A percentile compares a stretch with the other conserved stretches of the same genome.
Conservation (phyloP, 2,888 invertebrate species). For the Campoletis raptor region DNA sequence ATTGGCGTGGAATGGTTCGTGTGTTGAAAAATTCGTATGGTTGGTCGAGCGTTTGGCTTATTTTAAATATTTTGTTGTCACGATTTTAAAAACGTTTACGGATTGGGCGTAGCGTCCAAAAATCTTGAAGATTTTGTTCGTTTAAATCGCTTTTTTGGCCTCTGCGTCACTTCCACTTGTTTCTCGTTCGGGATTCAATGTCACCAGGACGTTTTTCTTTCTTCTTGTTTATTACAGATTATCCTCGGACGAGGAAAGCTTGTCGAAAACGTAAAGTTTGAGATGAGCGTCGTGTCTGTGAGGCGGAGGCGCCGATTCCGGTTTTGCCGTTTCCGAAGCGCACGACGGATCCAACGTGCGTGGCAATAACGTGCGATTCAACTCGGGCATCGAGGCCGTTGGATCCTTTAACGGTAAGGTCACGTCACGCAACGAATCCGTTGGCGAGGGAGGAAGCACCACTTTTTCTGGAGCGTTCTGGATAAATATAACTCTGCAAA, state of each 20-base stretch:
- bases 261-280: constrained; percentile 82
- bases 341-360: constrained; percentile 80
- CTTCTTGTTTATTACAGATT: constrained; percentile 77
- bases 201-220: constrained; percentile 4
- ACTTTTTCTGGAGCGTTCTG: constrained; percentile 96
- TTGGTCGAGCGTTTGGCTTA: constrained; percentile 31
- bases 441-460: constrained; percentile 88
- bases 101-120: constrained; percentile 6
- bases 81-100: not conserved
- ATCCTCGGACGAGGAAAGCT: constrained; percentile 81
- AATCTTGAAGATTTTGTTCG: constrained; percentile 23
- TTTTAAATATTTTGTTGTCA: not conserved
- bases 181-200: not conserved
- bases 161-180: constrained; percentile 46
- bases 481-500: constrained; percentile 93
- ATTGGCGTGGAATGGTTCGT: constrained; percentile 37
- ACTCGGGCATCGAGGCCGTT: constrained; percentile 81
- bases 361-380: constrained; percentile 80
- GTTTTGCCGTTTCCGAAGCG: constrained; percentile 80
- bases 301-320: constrained; percentile 75
- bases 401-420: constrained; percentile 81
- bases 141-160: constrained; percentile 30
- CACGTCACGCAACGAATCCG: constrained; percentile 82
- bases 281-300: constrained; percentile 81
- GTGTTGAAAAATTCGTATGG: not conserved